Evolutionary conservation across 2,113 vertebrate species (phyloP).

Genomic region (Pseudolaguvia tuberculata): DNA sequence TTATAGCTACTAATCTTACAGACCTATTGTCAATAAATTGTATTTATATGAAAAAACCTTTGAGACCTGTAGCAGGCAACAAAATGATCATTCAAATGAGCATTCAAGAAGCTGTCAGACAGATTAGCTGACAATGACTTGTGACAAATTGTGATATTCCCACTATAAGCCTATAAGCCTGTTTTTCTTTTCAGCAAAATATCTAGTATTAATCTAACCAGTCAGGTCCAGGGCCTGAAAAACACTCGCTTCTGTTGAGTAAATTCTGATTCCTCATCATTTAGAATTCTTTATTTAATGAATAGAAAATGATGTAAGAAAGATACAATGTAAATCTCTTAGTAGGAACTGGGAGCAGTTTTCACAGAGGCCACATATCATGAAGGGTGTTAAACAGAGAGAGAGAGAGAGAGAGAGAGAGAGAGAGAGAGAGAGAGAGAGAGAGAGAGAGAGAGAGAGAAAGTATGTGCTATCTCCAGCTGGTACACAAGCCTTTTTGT

Average conservation of each 20-base stretch:
- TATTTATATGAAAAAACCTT: too few relatives aligned
- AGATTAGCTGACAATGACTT: background rate
- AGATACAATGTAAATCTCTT: too few relatives aligned
- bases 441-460: conserved; percentile 17
- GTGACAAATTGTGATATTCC: background rate
- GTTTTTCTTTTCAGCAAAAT: background rate
- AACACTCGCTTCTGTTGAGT: background rate
- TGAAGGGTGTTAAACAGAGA: conserved; percentile 3
- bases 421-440: conserved; percentile 5
- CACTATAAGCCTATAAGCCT: too few relatives aligned
- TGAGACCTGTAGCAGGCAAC: too few relatives aligned
- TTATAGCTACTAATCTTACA: too few relatives aligned
- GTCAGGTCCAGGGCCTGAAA: background rate
- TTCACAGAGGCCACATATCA: background rate
- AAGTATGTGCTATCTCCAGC: conserved; percentile 48
- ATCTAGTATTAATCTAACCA: background rate
- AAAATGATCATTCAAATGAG: too few relatives aligned
- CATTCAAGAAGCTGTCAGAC: background rate
- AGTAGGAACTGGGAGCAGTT: background rate
- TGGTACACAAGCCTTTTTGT: conserved; percentile 55
- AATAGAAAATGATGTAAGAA: too few relatives aligned
- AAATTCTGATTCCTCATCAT: background rate
- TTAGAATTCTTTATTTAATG: too few relatives aligned
- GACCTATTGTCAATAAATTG: too few relatives aligned
- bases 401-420: background rate